Evolutionary conservation across 2,797 vertebrate species (phyloP), one percentile per base, ranked within the genome.

Genomic region (Diplodus puntazzo): DNA sequence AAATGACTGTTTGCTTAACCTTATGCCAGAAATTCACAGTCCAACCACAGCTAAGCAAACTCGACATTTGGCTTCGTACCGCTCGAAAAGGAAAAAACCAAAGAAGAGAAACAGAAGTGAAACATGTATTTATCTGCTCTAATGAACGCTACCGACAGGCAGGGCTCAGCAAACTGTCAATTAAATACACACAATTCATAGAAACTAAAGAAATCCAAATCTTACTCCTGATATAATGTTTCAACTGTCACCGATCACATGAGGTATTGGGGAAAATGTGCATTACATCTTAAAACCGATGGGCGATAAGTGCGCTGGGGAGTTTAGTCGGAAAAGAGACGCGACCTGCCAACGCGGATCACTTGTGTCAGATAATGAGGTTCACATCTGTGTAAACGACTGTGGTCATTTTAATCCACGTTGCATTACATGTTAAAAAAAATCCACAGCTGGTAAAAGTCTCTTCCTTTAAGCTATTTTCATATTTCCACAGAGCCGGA

Each of bases 401-500:
- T 58, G 11, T 48, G n/a, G 21, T 45, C 18, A 72, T 72, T 72
- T 46, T 46, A 27, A 8, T 69, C 23, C 27, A 66, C 1, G 3
- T 59, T 69, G 21, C 30, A 59, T 7, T 64, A 11, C 20, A 46
- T 55, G 9, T 43, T 66, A 39, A 39, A 52, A 52, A 52, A 52
- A 42, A 55, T 48, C n/a, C 4, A 25, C 42, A 45, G 66, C 34
- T 55, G 18, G 23, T 68, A 30, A 63, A 42, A 42, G 39, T 50
- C 1, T 30, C 6, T 23, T 58, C 8, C 21, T 64, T 46, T 50
- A 1, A 57, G 17, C 65, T 73, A 1, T 52, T 82, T 61, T 76
- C 4, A 34, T 83, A 7, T 81, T 68, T 66, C 82, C 25, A 75
- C 90, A 95, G 94, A 45, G 17, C 69, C 77, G 3, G 92, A 94